Evolutionary conservation across 2,888 invertebrate genomes (phyloP).

Genomic region (Lydus trimaculatus): DNA sequence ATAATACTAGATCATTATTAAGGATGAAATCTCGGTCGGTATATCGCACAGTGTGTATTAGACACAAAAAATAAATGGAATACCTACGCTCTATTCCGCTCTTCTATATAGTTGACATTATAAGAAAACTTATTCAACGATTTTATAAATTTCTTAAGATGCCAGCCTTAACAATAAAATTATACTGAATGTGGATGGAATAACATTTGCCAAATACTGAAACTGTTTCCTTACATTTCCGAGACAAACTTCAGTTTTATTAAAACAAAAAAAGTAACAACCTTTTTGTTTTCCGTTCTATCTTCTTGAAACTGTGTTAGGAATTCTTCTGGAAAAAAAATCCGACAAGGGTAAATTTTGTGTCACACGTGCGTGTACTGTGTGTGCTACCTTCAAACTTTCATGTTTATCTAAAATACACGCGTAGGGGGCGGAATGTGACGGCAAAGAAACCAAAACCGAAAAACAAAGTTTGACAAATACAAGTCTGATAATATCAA

Average conservation of each 20-base stretch:
- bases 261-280: too few species aligned
- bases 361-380: slow-evolving; percentile 30
- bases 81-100: too few species aligned
- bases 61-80: neutral
- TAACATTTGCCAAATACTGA: neutral
- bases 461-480: slow-evolving; percentile 19
- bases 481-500: slow-evolving; percentile 25
- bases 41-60: neutral
- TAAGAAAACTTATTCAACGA: too few species aligned
- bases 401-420: slow-evolving; percentile 13
- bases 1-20: neutral
- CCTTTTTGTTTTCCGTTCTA: slow-evolving; percentile 20
- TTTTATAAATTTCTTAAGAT: neutral
- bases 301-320: neutral
- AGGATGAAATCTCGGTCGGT: neutral
- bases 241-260: slow-evolving; percentile 17
- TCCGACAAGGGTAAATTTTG: slow-evolving; percentile 22
- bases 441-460: neutral
- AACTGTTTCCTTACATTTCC: neutral
- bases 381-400: slow-evolving; percentile 24
- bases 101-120: too few species aligned
- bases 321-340: neutral
- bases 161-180: neutral
- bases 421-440: neutral
- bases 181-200: neutral